phyloP scores from a whole-genome alignment of 2,113 vertebrate genomes.

The Elaphurus davidianus region DNA sequence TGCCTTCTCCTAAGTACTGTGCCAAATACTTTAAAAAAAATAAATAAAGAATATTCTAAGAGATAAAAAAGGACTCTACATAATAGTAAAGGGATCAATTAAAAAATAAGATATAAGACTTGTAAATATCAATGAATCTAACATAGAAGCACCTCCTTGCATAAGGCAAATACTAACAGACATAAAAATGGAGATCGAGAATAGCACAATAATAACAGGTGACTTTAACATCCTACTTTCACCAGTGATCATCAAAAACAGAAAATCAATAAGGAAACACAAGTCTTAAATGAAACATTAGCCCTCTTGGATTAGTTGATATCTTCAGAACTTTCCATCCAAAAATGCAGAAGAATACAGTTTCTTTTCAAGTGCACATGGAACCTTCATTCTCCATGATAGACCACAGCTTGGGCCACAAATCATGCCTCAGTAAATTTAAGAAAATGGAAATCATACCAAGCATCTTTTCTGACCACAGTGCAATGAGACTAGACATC shows the following conservation, averaged over 20 bases:
- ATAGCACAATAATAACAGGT: not conserved
- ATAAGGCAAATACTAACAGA: not conserved
- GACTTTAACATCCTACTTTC: not conserved
- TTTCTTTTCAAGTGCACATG: not conserved
- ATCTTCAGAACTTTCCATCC: fast-evolving
- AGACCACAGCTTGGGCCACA: not conserved
- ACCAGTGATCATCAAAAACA: not conserved
- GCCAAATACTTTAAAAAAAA: not conserved
- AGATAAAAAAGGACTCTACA: not conserved
- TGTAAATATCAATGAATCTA: not conserved
- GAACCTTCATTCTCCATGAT: not conserved
- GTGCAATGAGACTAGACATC: too few relatives aligned
- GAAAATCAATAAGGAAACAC: not conserved
- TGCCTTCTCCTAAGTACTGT: too few relatives aligned
- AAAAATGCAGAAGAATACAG: not conserved
- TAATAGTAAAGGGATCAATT: not conserved
- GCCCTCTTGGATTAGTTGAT: not conserved
- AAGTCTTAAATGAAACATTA: not conserved
- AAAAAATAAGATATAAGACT: not conserved
- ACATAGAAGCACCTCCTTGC: not conserved
- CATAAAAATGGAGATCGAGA: not conserved
- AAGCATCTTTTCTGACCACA: too few relatives aligned
- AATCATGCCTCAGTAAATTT: not conserved
- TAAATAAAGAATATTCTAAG: not conserved
- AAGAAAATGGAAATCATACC: too few relatives aligned